These are phyloP conservation scores for Notechis scutatus DNA, from an alignment of 2,113 vertebrate genomes.

Conservation along the genomic window DNA sequence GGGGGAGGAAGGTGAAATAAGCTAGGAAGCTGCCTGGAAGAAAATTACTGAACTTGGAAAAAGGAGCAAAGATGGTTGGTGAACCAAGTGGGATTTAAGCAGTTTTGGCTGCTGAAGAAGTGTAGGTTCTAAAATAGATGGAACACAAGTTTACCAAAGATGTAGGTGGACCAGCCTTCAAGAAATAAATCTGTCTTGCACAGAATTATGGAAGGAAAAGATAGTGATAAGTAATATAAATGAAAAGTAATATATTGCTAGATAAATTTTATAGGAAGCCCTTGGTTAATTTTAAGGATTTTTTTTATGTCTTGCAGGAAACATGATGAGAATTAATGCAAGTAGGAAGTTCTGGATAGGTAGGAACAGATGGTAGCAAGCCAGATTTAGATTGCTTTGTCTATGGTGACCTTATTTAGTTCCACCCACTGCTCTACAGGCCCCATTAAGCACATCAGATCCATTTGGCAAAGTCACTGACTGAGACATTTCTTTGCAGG, in stretches of 20 bases:
- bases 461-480: background rate
- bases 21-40: background rate
- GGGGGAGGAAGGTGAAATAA: background rate
- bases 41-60: background rate
- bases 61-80: background rate
- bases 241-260: background rate
- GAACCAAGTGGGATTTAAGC: background rate
- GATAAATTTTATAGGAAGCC: background rate
- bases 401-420: background rate
- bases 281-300: background rate
- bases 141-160: background rate
- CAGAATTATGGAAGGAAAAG: background rate
- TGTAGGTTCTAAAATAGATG: background rate
- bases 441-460: background rate
- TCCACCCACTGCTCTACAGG: background rate
- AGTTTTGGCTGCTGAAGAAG: background rate
- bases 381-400: background rate
- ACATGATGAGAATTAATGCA: background rate
- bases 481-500: background rate
- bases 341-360: background rate
- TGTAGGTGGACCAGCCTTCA: background rate
- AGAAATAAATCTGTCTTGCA: background rate
- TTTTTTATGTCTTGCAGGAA: background rate
- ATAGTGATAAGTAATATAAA: background rate
- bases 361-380: background rate